A percentile compares a stretch with the other conserved stretches of the same genome.
These are phyloP conservation scores for Drusus annulatus DNA, from an alignment of 1,140 invertebrate genomes.

Conservation along the genomic window DNA sequence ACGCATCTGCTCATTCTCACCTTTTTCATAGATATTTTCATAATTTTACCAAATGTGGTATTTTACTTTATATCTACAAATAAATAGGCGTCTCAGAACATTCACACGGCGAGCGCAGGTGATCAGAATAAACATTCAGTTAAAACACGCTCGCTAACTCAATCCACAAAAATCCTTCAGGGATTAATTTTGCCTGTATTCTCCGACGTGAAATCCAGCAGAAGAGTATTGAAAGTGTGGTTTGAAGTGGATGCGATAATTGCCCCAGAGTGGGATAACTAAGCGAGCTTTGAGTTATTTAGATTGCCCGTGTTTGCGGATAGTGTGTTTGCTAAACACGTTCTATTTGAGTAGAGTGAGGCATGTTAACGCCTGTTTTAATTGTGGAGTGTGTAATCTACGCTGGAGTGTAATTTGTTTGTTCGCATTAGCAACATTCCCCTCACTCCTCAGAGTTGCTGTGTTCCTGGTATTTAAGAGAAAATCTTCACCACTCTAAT, in stretches of 20 bases:
- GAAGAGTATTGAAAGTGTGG: slow-evolving; percentile 4
- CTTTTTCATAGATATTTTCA: too few relatives aligned
- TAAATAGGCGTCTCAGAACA: too few relatives aligned
- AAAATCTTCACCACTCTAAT: not conserved
- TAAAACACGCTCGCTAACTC: slow-evolving; percentile 24
- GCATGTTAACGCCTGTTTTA: slow-evolving; percentile 47
- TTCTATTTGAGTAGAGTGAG: slow-evolving; percentile 37
- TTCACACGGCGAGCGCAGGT: not conserved
- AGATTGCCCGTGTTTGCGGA: slow-evolving; percentile 26
- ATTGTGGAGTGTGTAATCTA: slow-evolving; percentile 45
- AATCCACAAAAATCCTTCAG: slow-evolving; percentile 1
- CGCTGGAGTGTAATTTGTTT: slow-evolving; percentile 37
- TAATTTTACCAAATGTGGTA: too few relatives aligned
- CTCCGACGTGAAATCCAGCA: not conserved
- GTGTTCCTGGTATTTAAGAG: not conserved
- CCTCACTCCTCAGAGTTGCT: not conserved
- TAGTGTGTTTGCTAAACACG: slow-evolving; percentile 32
- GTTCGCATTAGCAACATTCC: slow-evolving; percentile 32
- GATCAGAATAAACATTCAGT: slow-evolving; percentile 10
- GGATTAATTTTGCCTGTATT: slow-evolving; percentile 22
- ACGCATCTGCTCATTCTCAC: too few relatives aligned
- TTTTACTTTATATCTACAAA: too few relatives aligned
- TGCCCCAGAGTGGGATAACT: slow-evolving; percentile 13
- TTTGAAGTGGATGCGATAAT: slow-evolving; percentile 29
- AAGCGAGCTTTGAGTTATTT: slow-evolving; percentile 18